Conservation (phyloP, 2,888 invertebrate species). For the Crematogaster levior region DNA sequence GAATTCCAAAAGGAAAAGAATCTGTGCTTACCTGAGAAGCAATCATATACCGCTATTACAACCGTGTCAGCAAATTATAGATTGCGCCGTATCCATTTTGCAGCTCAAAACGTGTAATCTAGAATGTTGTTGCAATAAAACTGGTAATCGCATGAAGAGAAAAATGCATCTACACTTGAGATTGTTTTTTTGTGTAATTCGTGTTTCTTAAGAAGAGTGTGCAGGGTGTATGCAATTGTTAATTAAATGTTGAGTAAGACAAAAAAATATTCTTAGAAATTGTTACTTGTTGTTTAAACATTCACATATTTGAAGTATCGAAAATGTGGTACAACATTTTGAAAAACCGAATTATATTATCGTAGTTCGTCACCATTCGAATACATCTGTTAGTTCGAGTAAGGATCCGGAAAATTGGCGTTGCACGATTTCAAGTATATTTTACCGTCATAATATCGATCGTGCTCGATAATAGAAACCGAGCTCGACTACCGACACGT, state of each 20-base stretch:
- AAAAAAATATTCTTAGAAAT: not conserved
- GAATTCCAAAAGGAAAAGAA: slow-evolving; percentile 24
- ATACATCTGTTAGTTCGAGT: not conserved
- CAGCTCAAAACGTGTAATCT: slow-evolving; percentile 36
- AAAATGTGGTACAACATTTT: not conserved
- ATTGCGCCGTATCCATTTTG: slow-evolving; percentile 40
- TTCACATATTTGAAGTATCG: not conserved
- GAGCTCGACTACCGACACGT: slow-evolving; percentile 29
- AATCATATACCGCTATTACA: slow-evolving; percentile 28
- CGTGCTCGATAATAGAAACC: slow-evolving; percentile 38
- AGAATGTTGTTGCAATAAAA: not conserved
- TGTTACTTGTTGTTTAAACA: not conserved
- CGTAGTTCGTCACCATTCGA: not conserved
- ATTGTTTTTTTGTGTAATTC: not conserved
- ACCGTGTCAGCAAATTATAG: slow-evolving; percentile 40
- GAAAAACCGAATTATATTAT: not conserved
- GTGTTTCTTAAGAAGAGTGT: not conserved
- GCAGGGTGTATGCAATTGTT: too few relatives aligned
- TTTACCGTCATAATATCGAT: slow-evolving; percentile 25
- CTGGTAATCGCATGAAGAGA: not conserved
- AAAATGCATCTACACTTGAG: not conserved
- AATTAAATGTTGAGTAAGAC: not conserved
- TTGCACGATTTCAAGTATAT: not conserved
- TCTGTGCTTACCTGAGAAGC: slow-evolving; percentile 13
- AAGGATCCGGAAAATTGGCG: slow-evolving; percentile 20